A percentile compares a stretch with the other conserved stretches of the same genome.
Conservation (phyloP, 1,140 invertebrate species). For the Listronotus oregonensis region DNA sequence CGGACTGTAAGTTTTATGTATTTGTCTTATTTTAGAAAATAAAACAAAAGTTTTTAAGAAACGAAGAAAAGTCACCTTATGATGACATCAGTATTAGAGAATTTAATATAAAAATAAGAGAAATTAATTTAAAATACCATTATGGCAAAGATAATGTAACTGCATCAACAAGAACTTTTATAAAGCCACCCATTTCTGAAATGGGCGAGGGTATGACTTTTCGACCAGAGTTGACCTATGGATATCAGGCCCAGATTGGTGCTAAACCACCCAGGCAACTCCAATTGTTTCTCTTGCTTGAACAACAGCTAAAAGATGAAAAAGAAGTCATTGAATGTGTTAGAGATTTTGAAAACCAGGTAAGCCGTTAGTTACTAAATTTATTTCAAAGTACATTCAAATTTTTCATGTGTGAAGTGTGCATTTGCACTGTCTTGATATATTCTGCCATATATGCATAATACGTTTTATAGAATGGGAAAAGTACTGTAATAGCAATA, state of each 20-base stretch:
- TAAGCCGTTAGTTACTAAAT: conserved; percentile 32
- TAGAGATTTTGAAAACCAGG: conserved; percentile 59
- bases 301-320: conserved; percentile 60
- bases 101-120: conserved; percentile 65
- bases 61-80: conserved; percentile 59
- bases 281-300: conserved; percentile 63
- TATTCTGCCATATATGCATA: too few species aligned
- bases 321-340: conserved; percentile 56
- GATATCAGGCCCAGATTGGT: conserved; percentile 69
- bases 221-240: conserved; percentile 62
- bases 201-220: conserved; percentile 67
- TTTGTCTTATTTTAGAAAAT: conserved; percentile 59
- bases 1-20: background rate
- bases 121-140: conserved; percentile 71
- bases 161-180: conserved; percentile 66
- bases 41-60: conserved; percentile 66
- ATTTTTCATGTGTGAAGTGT: too few species aligned
- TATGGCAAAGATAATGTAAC: conserved; percentile 70
- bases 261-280: conserved; percentile 64
- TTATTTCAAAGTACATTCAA: background rate
- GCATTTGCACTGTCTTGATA: too few species aligned
- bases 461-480: too few species aligned
- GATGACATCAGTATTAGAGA: conserved; percentile 69
- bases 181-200: conserved; percentile 68
- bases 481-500: too few species aligned